These are phyloP conservation scores for Copidosoma floridanum DNA, from an alignment of 1,140 invertebrate genomes.

Conservation along the genomic window DNA sequence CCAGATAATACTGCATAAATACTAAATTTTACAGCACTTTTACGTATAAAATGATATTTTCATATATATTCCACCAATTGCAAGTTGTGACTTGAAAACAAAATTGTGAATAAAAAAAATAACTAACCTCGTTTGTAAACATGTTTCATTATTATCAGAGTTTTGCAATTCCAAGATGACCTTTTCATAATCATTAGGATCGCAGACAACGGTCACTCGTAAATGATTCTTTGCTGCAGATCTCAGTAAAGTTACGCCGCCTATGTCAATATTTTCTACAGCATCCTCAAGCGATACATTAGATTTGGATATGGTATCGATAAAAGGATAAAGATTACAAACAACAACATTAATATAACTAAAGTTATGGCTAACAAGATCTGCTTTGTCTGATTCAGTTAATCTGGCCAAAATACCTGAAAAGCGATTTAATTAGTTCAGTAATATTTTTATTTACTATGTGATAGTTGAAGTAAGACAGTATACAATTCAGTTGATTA, in stretches of 20 bases:
- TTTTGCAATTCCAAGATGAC: conserved; percentile 72
- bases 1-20: no score
- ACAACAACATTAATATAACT: conserved; percentile 80
- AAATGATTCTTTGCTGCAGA: conserved; percentile 97
- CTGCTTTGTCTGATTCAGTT: conserved; percentile 75
- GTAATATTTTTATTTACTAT: no score
- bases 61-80: no score
- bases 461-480: no score
- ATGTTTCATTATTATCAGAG: conserved; percentile 65
- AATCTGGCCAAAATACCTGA: conserved; percentile 67
- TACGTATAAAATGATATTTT: no score
- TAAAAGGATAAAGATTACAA: conserved; percentile 97
- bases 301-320: conserved; percentile 80
- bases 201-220: conserved; percentile 93
- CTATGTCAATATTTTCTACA: conserved; percentile 98
- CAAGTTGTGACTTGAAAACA: no score
- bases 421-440: no score
- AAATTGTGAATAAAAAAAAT: not conserved
- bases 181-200: conserved; percentile 84
- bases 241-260: conserved; percentile 90
- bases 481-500: no score
- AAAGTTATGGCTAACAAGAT: conserved; percentile 76
- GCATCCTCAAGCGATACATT: conserved; percentile 84
- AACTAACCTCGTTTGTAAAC: conserved; percentile 69
- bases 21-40: no score